Base-by-base conservation (phyloP, 37 sponge, comb jelly and placozoan genomes). In the Bolinopsis microptera region DNA sequence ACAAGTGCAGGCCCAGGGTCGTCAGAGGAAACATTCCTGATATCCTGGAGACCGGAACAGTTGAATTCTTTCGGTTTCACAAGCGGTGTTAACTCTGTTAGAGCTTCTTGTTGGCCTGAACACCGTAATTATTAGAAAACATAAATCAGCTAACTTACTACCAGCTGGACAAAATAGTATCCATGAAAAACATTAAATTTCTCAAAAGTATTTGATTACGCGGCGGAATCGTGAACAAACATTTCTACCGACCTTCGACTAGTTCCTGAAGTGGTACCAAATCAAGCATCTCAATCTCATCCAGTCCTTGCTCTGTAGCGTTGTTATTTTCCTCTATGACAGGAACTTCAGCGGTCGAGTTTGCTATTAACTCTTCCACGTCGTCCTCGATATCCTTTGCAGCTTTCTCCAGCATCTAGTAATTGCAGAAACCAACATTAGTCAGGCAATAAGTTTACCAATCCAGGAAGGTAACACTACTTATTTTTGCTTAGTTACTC, bases 11-110 rank as follows among this genome's bases (percentile, higher is more conserved):
- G 74, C 16, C 74, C 74, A 70, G 74, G 74, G 26, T 70, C 74
- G 30, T 26, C 30, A 70, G 25, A 22, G 21, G 74, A 28, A 22
- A 70, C 28, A 22, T 70, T 70, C 26, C 74, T 70, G 26, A 70
- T 28, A 5, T 22, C 74, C 74, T 26, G 74, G 26, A 70, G 74
- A 24, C 30, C 30, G 26, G 28, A 28, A 26, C 74, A 70, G 74
- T 70, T 70, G 74, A 70, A 70, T n/a, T 70, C 74, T 26, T 26
- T 70, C 1, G 74, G 74, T 70, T 28, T 28, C 25, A 70, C 74
- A 18, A 48, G 61, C 3, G 74, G 74, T 28, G 74, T 28, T 5
- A 70, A n/a, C 74, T 26, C 30, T 26, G 3, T n/a, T n/a, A 70
- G 74, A 1, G 74, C 74, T 28, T 70, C 74, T 22, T 70, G 74